Conservation (phyloP, 2,888 invertebrate genomes). For the Oasisia sp. region DNA sequence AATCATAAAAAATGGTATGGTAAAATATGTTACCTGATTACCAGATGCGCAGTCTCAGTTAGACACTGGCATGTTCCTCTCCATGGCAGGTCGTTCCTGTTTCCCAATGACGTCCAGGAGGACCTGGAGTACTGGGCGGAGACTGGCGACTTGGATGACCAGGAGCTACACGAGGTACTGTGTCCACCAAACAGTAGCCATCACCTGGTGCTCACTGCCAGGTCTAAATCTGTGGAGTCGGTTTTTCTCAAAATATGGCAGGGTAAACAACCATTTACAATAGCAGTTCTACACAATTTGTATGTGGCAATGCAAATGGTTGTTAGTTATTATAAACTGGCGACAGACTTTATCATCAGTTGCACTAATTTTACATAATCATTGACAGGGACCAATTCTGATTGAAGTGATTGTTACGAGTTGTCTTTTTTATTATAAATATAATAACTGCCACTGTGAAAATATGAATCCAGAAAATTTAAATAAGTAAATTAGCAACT, state of each 20-base stretch:
- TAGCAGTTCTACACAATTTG: not conserved
- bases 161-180: constrained; percentile 63
- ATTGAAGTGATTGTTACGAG: not conserved
- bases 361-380: not conserved
- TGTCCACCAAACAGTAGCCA: not conserved
- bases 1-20: no score
- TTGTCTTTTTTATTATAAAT: not conserved
- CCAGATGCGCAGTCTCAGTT: not conserved
- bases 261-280: no score
- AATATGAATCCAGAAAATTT: no score
- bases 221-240: not conserved
- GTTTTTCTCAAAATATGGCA: no score
- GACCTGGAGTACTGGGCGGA: constrained; percentile 66
- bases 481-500: no score
- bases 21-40: no score
- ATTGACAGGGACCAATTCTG: not conserved
- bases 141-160: constrained; percentile 63
- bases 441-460: not conserved
- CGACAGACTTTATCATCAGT: no score
- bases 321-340: not conserved
- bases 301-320: not conserved
- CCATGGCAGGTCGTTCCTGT: constrained; percentile 57
- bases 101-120: constrained; percentile 62
- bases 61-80: not conserved
- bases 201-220: not conserved